These are phyloP conservation scores for Sprattus sprattus DNA, from an alignment of 2,113 vertebrate species.

Conservation along the genomic window DNA sequence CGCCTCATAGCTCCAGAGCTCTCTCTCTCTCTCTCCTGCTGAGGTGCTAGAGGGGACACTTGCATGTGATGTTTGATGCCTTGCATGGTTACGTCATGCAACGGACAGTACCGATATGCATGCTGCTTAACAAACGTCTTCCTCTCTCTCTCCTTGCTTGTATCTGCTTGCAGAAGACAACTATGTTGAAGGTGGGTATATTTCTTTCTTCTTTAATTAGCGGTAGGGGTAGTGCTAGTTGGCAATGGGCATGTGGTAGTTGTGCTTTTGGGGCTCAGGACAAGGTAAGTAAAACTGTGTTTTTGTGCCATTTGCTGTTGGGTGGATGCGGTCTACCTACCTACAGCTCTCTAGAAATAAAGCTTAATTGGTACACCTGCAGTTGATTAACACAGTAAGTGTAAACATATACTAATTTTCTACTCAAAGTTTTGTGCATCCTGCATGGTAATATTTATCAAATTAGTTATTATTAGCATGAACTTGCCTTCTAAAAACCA, in stretches of 20 bases:
- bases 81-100: conserved; percentile 97
- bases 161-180: conserved; percentile 97
- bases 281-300: background rate
- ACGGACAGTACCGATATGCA: conserved; percentile 93
- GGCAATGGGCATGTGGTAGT: background rate
- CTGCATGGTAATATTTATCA: too few relatives aligned
- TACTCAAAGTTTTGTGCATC: too few relatives aligned
- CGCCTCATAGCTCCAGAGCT: conserved; percentile 20
- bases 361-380: background rate
- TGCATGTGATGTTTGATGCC: conserved; percentile 96
- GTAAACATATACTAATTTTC: background rate
- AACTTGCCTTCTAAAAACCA: too few relatives aligned
- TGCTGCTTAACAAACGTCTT: conserved; percentile 99
- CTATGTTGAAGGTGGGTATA: conserved; percentile 95
- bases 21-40: conserved; percentile 57
- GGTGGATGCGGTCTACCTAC: background rate
- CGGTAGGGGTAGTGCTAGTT: background rate
- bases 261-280: background rate
- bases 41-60: conserved; percentile 78
- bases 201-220: conserved; percentile 47
- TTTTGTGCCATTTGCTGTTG: background rate
- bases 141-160: conserved; percentile 96
- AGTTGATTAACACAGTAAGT: background rate
- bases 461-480: too few relatives aligned
- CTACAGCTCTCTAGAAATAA: background rate